These are phyloP conservation scores for Drepanosiphum platanoidis DNA, from an alignment of 2,888 invertebrate genomes.

Conservation along the genomic window DNA sequence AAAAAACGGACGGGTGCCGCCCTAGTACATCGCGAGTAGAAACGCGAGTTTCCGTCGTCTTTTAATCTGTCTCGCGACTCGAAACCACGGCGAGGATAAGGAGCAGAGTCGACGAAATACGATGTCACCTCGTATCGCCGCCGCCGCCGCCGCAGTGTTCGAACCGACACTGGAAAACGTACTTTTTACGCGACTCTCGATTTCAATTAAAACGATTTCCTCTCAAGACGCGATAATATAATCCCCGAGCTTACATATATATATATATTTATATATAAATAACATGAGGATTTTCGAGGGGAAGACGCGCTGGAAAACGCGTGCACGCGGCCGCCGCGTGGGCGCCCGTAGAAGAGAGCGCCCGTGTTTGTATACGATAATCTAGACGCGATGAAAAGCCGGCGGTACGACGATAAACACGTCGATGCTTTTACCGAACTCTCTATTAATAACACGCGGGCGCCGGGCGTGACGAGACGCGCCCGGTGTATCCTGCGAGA, in stretches of 20 bases:
- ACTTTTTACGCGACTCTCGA: constrained; percentile 15
- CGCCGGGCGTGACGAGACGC: too few species aligned
- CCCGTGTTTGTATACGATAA: constrained; percentile 7
- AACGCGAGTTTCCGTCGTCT: too few species aligned
- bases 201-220: constrained; percentile 39
- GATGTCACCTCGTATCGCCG: not conserved
- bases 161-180: not conserved
- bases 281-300: constrained; percentile 9
- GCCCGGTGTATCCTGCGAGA: too few species aligned
- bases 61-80: too few species aligned
- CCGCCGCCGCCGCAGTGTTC: too few species aligned
- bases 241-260: constrained; percentile 23
- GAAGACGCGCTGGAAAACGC: not conserved
- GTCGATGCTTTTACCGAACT: constrained; percentile 47
- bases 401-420: constrained; percentile 34
- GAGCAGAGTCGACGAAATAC: too few species aligned
- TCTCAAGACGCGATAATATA: constrained; percentile 17
- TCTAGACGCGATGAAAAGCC: constrained; percentile 18
- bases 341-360: not conserved
- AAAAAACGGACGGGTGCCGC: too few species aligned
- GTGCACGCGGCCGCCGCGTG: not conserved
- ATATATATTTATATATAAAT: too few species aligned
- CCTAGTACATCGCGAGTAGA: too few species aligned
- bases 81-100: too few species aligned
- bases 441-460: constrained; percentile 2